These are phyloP conservation scores for Psophia crepitans DNA, from an alignment of 2,113 vertebrate genomes.

Conservation along the genomic window DNA sequence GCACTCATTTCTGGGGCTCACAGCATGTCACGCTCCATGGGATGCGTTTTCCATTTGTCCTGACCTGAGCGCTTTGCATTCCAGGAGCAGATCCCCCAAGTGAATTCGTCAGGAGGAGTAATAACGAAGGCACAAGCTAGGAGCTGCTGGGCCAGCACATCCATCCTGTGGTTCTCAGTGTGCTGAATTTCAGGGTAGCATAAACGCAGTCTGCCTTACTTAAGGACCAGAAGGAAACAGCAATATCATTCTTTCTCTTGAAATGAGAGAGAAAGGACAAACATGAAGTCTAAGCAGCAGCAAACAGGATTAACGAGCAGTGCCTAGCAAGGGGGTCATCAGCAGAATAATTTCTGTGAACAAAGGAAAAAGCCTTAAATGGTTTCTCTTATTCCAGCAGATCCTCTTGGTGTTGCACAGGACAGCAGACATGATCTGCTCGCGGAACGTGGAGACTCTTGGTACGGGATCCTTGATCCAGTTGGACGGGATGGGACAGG, in stretches of 20 bases:
- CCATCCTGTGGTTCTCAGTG: background rate
- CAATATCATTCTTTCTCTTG: background rate
- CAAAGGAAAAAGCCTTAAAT: background rate
- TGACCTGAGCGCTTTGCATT: background rate
- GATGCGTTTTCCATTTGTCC: constrained; percentile 1
- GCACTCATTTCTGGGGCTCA: background rate
- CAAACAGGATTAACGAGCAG: background rate
- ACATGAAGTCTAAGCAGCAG: background rate
- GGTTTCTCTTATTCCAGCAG: background rate
- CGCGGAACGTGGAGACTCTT: background rate
- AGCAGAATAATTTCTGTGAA: background rate
- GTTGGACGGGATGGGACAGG: background rate
- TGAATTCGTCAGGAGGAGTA: constrained; percentile 17
- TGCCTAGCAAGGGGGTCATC: background rate
- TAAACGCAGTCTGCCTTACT: background rate
- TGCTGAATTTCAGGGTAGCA: background rate
- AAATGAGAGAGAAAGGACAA: background rate
- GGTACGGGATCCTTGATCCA: accelerated
- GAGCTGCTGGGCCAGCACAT: constrained; percentile 20
- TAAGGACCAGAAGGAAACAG: background rate
- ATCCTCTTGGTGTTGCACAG: background rate
- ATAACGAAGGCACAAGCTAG: background rate
- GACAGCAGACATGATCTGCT: background rate
- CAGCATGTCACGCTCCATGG: background rate
- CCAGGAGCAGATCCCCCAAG: background rate